These are phyloP conservation scores for Hyperoplus lanceolatus DNA, from an alignment of 2,797 vertebrate species.

Conservation along the genomic window DNA sequence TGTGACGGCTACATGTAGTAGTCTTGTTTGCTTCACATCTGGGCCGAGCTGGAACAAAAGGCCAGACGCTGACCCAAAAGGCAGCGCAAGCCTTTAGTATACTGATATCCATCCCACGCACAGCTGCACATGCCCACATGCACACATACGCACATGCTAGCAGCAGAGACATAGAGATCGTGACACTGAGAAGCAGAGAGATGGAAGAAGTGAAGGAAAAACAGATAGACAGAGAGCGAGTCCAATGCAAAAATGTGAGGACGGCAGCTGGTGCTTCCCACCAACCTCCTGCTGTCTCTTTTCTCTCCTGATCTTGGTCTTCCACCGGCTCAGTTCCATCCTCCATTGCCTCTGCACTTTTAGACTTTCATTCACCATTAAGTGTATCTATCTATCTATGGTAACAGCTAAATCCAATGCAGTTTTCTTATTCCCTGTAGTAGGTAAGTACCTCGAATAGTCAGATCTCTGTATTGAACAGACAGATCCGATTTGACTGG, in stretches of 20 bases:
- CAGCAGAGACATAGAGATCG: constrained; percentile 33
- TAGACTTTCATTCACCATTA: constrained; percentile 28
- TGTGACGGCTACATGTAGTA: constrained; percentile 25
- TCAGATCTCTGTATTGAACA: too few relatives aligned
- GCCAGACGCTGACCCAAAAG: constrained; percentile 56
- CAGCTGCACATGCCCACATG: constrained; percentile 23
- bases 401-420: too few relatives aligned
- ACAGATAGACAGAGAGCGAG: constrained; percentile 7
- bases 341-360: constrained; percentile 2
- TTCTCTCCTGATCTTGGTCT: constrained; percentile 43
- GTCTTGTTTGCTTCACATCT: constrained; percentile 51
- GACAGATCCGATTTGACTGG: too few relatives aligned
- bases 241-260: constrained; percentile 24
- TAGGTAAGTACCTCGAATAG: too few relatives aligned
- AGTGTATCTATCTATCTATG: constrained; percentile 6
- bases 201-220: constrained; percentile 24
- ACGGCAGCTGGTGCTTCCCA: constrained; percentile 67
- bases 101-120: constrained; percentile 51
- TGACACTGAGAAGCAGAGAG: constrained; percentile 43
- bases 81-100: constrained; percentile 35
- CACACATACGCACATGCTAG: background rate
- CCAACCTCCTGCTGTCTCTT: constrained; percentile 72
- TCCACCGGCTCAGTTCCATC: constrained; percentile 31
- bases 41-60: constrained; percentile 61
- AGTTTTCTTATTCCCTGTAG: too few relatives aligned